Evolutionary conservation across 1,140 invertebrate species (phyloP).

Genomic region (Drosophila auraria): DNA sequence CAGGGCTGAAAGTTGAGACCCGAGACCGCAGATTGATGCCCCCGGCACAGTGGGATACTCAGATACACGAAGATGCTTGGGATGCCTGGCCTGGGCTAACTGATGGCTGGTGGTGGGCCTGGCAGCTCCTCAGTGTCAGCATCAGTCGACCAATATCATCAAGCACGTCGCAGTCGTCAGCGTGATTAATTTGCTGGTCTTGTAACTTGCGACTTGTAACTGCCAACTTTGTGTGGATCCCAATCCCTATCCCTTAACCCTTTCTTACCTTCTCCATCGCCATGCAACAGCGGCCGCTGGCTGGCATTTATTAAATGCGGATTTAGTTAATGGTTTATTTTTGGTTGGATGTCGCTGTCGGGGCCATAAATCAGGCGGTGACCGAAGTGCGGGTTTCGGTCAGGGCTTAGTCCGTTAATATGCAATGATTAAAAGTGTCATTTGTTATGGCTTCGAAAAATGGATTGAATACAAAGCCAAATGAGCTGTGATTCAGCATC

Average conservation of each 20-base stretch:
- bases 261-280: slow-evolving; percentile 32
- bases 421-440: slow-evolving; percentile 83
- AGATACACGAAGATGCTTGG: background rate
- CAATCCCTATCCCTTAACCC: slow-evolving; percentile 6
- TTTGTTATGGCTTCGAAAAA: slow-evolving; percentile 66
- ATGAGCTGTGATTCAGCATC: slow-evolving; percentile 7
- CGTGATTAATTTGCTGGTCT: slow-evolving; percentile 79
- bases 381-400: slow-evolving; percentile 53
- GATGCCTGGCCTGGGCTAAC: slow-evolving; percentile 37
- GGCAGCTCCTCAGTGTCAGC: slow-evolving; percentile 81
- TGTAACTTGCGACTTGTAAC: slow-evolving; percentile 63
- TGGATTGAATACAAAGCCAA: slow-evolving; percentile 26
- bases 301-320: slow-evolving; percentile 81
- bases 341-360: slow-evolving; percentile 68
- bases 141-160: slow-evolving; percentile 83
- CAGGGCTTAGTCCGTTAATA: slow-evolving; percentile 72
- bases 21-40: slow-evolving; percentile 58
- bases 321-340: slow-evolving; percentile 82
- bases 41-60: slow-evolving; percentile 51
- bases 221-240: slow-evolving; percentile 36
- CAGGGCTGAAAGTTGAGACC: slow-evolving; percentile 32
- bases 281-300: slow-evolving; percentile 15
- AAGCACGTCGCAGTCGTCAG: slow-evolving; percentile 79
- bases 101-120: slow-evolving; percentile 71
- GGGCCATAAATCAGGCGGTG: slow-evolving; percentile 64